A percentile compares a stretch with the other conserved stretches of the same genome.
phyloP scores from a whole-genome alignment of 2,797 vertebrate species.

The Spheniscus humboldti region DNA sequence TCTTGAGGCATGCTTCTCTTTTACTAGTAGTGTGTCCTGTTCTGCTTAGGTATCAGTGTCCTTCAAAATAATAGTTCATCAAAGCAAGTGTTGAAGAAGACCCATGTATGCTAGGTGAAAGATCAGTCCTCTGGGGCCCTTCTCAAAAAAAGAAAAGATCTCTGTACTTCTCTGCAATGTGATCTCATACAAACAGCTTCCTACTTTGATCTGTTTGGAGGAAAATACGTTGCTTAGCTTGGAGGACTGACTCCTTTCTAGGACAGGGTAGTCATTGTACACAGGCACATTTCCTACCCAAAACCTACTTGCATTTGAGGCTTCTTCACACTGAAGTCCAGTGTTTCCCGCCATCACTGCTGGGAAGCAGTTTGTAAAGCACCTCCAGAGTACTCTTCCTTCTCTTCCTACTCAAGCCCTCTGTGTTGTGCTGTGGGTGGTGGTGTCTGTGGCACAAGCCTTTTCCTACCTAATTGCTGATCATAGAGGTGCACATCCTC shows the following conservation, averaged over 20 bases:
- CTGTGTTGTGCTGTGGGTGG: background rate
- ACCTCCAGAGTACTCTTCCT: background rate
- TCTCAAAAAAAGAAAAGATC: background rate
- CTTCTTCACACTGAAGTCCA: background rate
- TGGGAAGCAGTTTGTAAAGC: background rate
- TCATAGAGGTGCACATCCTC: background rate
- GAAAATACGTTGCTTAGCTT: background rate
- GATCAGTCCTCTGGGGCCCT: background rate
- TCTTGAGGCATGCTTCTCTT: background rate
- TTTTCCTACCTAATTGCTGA: background rate
- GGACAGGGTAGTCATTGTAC: background rate
- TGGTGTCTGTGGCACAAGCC: background rate
- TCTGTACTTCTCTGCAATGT: background rate
- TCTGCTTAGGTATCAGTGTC: background rate
- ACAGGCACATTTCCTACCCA: background rate
- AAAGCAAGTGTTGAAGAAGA: background rate
- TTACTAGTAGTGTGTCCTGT: background rate
- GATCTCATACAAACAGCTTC: background rate
- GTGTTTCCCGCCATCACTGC: background rate
- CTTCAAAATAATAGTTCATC: background rate
- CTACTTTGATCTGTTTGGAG: background rate
- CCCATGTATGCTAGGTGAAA: background rate
- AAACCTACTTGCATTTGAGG: background rate
- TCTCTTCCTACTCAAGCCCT: background rate
- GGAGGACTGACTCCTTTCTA: background rate